These are phyloP conservation scores for Toxonevra muliebris DNA, from an alignment of 2,888 invertebrate species.

Conservation along the genomic window DNA sequence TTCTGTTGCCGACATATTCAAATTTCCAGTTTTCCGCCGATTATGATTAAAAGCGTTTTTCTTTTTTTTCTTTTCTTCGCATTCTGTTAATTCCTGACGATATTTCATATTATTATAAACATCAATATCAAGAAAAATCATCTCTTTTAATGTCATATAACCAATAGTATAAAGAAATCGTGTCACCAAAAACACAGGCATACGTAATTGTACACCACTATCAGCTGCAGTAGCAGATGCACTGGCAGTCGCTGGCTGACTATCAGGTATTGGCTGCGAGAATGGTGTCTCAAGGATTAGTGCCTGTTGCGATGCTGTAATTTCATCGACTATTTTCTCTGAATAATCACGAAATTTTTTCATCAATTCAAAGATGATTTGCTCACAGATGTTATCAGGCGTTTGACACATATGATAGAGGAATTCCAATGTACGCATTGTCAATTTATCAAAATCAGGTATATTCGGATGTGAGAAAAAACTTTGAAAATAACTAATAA, in stretches of 20 bases:
- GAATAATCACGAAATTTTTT: constrained; percentile 65
- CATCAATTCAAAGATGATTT: constrained; percentile 67
- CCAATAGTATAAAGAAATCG: constrained; percentile 75
- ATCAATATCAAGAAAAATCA: constrained; percentile 82
- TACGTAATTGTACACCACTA: constrained; percentile 34
- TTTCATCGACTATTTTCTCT: constrained; percentile 49
- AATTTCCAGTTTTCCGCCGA: constrained; percentile 50
- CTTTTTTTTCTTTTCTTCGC: constrained; percentile 61
- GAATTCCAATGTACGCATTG: constrained; percentile 68
- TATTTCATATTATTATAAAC: constrained; percentile 85
- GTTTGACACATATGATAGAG: constrained; percentile 70
- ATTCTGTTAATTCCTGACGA: constrained; percentile 67
- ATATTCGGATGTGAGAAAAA: constrained; percentile 65
- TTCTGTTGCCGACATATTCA: constrained; percentile 62
- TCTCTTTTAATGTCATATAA: constrained; percentile 80
- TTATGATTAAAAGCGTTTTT: constrained; percentile 44
- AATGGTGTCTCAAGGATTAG: constrained; percentile 50
- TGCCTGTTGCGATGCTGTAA: constrained; percentile 43
- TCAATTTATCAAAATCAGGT: constrained; percentile 67
- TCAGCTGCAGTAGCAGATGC: neutral
- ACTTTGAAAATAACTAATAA: constrained; percentile 65
- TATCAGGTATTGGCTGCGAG: constrained; percentile 49
- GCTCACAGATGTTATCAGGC: constrained; percentile 68
- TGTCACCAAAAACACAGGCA: constrained; percentile 64
- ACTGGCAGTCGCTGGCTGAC: constrained; percentile 30